phyloP scores from a whole-genome alignment of 2,888 invertebrate genomes.

The Craniophora ligustri region DNA sequence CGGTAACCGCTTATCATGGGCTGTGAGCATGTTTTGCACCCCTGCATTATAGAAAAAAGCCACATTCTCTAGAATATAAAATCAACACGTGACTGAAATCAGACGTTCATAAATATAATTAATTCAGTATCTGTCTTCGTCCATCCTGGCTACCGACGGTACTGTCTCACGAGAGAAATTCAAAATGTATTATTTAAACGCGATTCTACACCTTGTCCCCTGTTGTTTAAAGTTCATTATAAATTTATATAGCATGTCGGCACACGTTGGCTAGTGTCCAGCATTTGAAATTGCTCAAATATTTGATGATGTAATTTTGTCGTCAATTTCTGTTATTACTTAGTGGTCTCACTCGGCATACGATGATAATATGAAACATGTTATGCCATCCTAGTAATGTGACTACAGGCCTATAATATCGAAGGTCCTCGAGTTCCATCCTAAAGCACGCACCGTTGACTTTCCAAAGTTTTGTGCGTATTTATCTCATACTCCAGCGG shows the following conservation, averaged over 20 bases:
- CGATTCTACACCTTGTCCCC: not conserved
- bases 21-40: too few relatives aligned
- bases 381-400: too few relatives aligned
- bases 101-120: not conserved
- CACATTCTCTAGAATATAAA: not conserved
- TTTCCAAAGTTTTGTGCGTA: too few relatives aligned
- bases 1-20: too few relatives aligned
- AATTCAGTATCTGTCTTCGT: slow-evolving; percentile 18
- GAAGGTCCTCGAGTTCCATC: too few relatives aligned
- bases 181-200: slow-evolving; percentile 16
- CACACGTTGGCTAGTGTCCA: not conserved
- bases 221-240: not conserved
- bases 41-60: not conserved
- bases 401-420: too few relatives aligned
- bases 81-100: not conserved
- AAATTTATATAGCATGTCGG: slow-evolving; percentile 12
- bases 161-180: not conserved
- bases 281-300: not conserved
- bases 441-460: too few relatives aligned
- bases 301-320: slow-evolving; percentile 3
- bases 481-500: too few relatives aligned
- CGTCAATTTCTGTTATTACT: too few relatives aligned
- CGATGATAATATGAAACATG: too few relatives aligned
- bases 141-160: not conserved
- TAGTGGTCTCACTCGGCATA: too few relatives aligned